These are phyloP conservation scores for Himalopsyche japonica DNA, from an alignment of 2,888 invertebrate genomes.

Conservation along the genomic window DNA sequence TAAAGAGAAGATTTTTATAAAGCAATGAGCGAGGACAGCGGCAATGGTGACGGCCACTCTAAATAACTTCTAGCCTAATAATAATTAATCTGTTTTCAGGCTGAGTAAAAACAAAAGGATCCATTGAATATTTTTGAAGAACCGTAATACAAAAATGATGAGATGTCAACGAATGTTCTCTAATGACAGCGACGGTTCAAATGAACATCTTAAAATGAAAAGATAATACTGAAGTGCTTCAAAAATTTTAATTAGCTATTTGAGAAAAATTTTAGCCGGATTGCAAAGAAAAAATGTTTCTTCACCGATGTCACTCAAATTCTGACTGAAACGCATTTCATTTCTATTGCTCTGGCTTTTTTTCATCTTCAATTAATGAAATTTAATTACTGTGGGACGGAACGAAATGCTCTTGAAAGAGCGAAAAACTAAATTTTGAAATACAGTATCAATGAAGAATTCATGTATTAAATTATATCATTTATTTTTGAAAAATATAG, in stretches of 20 bases:
- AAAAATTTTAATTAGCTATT: not conserved
- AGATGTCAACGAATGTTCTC: not conserved
- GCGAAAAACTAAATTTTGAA: not conserved
- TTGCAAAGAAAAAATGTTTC: not conserved
- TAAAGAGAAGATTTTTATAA: too few species aligned
- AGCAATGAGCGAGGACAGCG: too few species aligned
- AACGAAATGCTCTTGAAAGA: not conserved
- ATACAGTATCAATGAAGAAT: not conserved
- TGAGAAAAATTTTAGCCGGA: not conserved
- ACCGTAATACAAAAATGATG: not conserved
- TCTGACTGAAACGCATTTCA: not conserved
- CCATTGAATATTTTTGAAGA: not conserved
- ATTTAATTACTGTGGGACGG: not conserved
- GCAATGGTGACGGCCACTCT: not conserved
- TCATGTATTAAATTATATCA: not conserved
- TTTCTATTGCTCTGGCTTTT: not conserved
- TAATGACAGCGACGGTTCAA: not conserved
- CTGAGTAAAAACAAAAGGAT: not conserved
- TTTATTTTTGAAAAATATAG: not conserved
- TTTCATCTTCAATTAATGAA: not conserved
- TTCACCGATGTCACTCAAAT: not conserved
- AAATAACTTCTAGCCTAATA: not conserved
- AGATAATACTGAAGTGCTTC: not conserved
- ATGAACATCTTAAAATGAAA: not conserved
- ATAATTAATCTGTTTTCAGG: not conserved